Evolutionary conservation across 2,888 invertebrate genomes (phyloP), one percentile per base, ranked within the genome.

Genomic region (Eristalis pertinax): DNA sequence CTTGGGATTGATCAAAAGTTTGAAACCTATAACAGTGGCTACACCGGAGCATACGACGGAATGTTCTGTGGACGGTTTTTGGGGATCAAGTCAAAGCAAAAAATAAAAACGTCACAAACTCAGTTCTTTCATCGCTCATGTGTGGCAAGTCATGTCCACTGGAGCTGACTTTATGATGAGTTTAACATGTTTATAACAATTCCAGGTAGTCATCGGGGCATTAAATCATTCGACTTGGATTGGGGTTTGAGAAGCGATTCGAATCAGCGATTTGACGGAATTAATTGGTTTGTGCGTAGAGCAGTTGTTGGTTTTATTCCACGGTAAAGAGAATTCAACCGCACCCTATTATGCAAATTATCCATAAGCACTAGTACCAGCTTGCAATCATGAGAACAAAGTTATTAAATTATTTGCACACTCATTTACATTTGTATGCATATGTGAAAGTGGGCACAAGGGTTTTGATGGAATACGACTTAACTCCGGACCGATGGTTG

Each of bases 131-230:
- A 76, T 84, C 84, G 84, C 80, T 88, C 84, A 88, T 88, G 88
- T 88, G 88, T 84, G 88, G 88, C 81, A 88, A 88, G 84, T 80
- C 88, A 84, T 84, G 88, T 88, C 77, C 76, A 74, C 41, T 81
- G 35, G 69, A 88, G 84, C 76, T 84, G 88, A 88, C 88, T 84
- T 84, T 88, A 81, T 84, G 88, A 88, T 84, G 84, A 88, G 84
- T 88, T 84, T 81, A 88, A 84, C 87, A 83, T 84, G 87, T 87
- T 87, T 76, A 87, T 87, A 87, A 84, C 79, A 84, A 87, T 87
- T 87, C 64, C 76, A 87, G 79, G 73, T 79, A 84, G 79, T 43
- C 84, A 79, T 24, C 70, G 60, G 43, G 83, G 83, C 79, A 87
- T 84, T 87, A 87, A 87, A 87, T 87, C 87, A 87, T 76, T 84